Evolutionary conservation across 2,888 invertebrate species (phyloP), one percentile per base, ranked within the genome.

Genomic region (Zaprionus bogoriensis): DNA sequence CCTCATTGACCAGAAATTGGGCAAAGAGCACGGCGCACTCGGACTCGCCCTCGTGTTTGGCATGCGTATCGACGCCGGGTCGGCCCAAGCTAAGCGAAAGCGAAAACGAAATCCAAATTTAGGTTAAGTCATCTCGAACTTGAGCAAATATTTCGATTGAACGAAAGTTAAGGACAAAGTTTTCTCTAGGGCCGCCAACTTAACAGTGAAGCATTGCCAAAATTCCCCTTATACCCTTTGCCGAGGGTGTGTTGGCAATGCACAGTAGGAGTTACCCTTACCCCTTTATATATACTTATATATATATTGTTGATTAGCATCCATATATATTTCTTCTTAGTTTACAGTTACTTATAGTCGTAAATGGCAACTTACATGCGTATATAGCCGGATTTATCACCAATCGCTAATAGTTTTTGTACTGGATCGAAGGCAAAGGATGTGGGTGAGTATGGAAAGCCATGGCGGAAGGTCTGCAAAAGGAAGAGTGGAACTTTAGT

Each of bases 361-460:
- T n/a, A n/a, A n/a, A n/a, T n/a, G n/a, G n/a, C n/a, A n/a, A n/a
- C n/a, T n/a, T 97, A 99, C 98, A 99, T 95, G 93, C 98, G 94
- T 82, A 99, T 94, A 83, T 96, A 96, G 89, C 99, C 99, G 83
- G 95, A 94, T 92, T 97, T 98, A 89, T 98, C 98, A 67, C 99
- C 99, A 91, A 99, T 96, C 76, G 98, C 99, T 90, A 99, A 93
- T 71, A 99, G 93, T 91, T 96, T 96, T 93, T 99, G 99, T 88
- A 99, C 95, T 75, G 99, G 98, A 93, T 99, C 99, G 93, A 97
- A 99, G 67, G 99, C 99, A 92, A 99, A 93, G 64, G 98, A 96
- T 79, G 98, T 98, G 47, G 99, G 99, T 87, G 98, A 96, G 92
- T 96, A 96, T 77, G 99, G 99, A 93, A 99, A 99, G 87, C 99